Evolutionary conservation across 2,888 invertebrate species (phyloP), one percentile per base, ranked within the genome.

Genomic region (Drosophila siamana): DNA sequence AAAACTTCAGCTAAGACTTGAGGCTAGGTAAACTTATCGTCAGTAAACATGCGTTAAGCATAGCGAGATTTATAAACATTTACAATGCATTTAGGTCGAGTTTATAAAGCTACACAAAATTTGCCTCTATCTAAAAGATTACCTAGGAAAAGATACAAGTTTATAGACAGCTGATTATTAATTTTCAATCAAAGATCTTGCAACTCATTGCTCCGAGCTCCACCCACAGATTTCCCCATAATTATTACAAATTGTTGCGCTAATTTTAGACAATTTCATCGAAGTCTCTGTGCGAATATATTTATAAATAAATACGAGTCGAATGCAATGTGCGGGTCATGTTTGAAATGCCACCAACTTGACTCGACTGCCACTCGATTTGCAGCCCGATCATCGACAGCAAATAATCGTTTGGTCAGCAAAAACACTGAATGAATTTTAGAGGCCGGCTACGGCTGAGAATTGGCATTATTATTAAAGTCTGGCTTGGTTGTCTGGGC

Each of bases 331-430:
- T 59, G 69, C 13, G 26, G 24, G 4, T 54, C 41, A 15, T 22
- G 16, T 69, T 60, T 54, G 7, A 56, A 28, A 56, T 56, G 36
- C 43, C 38, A 48, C 19, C 8, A 36, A 8, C 68, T 43, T 28
- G 43, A 36, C 36, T 36, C 5, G 13, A 38, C 36, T 30, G 30
- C 7, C 7, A 33, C 22, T 15, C 36, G 51, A 41, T 26, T 38
- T 38, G 43, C 19, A 22, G 41, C 51, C 40, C 36, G 43, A 24
- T 62, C 62, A 50, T 57, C 40, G 44, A 48, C 41, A 43, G 30
- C 7, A 50, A 56, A 64, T 80, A 68, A 56, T 36, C 41, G 63
- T 56, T 69, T 30, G 67, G 65, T 69, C 66, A 86, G 83, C 77
- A 61, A 15, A 82, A 74, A 69, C 44, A 63, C 11, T 43, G 40